A percentile compares a stretch with the other conserved stretches of the same genome.
Evolutionary conservation across 2,888 invertebrate genomes (phyloP).

Genomic region (Tinea semifulvella): DNA sequence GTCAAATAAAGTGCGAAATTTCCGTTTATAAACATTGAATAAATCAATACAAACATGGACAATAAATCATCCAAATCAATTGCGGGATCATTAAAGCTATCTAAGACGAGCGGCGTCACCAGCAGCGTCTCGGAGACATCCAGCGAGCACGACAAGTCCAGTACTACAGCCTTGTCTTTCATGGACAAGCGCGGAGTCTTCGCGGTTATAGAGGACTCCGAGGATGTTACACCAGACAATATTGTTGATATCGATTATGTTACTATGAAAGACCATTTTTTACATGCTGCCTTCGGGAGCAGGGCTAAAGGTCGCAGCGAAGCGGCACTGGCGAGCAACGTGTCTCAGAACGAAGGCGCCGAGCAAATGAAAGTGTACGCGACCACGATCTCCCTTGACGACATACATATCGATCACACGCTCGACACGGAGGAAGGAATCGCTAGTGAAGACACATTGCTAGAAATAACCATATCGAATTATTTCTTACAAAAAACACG

Average conservation of each 20-base stretch:
- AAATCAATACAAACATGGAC: conserved; percentile 3
- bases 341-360: conserved; percentile 29
- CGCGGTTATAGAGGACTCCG: conserved; percentile 30
- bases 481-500: conserved; percentile 42
- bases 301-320: conserved; percentile 34
- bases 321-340: conserved; percentile 26
- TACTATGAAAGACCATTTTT: conserved; percentile 39
- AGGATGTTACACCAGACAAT: conserved; percentile 45
- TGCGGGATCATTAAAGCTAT: neutral
- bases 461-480: conserved; percentile 48
- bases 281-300: conserved; percentile 45
- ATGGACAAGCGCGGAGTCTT: conserved; percentile 38
- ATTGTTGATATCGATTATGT: conserved; percentile 34
- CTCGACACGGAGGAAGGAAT: conserved; percentile 46
- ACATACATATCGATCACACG: conserved; percentile 59
- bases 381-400: conserved; percentile 60
- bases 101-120: too few species aligned
- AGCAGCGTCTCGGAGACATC: conserved; percentile 4
- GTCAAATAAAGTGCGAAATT: too few species aligned
- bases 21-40: too few species aligned
- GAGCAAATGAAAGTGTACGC: conserved; percentile 47
- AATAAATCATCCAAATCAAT: neutral
- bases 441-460: conserved; percentile 27
- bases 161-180: conserved; percentile 28
- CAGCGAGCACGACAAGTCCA: conserved; percentile 19